A percentile compares a stretch with the other conserved stretches of the same genome.
These are phyloP conservation scores for Nasonia oneida DNA, from an alignment of 2,888 invertebrate genomes.

Conservation along the genomic window DNA sequence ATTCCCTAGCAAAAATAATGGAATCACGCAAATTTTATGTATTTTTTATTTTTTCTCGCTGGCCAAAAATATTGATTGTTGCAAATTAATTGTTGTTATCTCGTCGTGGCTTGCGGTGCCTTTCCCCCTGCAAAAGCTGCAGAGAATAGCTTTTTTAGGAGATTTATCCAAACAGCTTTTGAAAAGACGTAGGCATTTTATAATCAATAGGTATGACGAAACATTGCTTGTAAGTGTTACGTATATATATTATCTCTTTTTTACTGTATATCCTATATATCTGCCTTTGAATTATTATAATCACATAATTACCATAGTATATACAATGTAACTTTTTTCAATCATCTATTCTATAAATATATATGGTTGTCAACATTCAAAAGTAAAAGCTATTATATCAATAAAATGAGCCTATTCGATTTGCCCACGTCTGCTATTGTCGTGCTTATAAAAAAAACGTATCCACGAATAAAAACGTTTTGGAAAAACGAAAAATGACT, in stretches of 20 bases:
- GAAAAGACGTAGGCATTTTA: slow-evolving; percentile 34
- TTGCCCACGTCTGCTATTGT: slow-evolving; percentile 26
- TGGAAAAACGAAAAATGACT: too few species aligned
- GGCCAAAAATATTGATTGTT: slow-evolving; percentile 3
- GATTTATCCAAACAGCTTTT: slow-evolving; percentile 13
- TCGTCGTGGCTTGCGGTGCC: neutral
- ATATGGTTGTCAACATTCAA: neutral
- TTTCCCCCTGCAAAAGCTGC: neutral
- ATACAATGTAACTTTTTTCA: too few species aligned
- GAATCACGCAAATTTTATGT: slow-evolving; percentile 10
- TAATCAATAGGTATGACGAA: neutral
- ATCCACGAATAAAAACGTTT: too few species aligned
- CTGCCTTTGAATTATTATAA: neutral
- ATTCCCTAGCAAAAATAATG: neutral
- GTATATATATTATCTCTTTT: slow-evolving; percentile 10
- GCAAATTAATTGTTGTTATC: slow-evolving; percentile 7
- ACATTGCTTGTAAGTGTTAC: neutral
- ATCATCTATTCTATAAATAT: too few species aligned
- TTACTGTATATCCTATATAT: neutral
- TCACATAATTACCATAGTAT: too few species aligned
- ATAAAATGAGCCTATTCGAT: slow-evolving; percentile 1
- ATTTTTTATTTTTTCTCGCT: slow-evolving; percentile 12
- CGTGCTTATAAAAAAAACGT: neutral
- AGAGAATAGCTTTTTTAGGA: slow-evolving; percentile 20
- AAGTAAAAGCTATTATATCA: neutral